Evolutionary conservation across 2,888 invertebrate genomes (phyloP), one percentile per base, ranked within the genome.

Genomic region (Portevinia maculata): DNA sequence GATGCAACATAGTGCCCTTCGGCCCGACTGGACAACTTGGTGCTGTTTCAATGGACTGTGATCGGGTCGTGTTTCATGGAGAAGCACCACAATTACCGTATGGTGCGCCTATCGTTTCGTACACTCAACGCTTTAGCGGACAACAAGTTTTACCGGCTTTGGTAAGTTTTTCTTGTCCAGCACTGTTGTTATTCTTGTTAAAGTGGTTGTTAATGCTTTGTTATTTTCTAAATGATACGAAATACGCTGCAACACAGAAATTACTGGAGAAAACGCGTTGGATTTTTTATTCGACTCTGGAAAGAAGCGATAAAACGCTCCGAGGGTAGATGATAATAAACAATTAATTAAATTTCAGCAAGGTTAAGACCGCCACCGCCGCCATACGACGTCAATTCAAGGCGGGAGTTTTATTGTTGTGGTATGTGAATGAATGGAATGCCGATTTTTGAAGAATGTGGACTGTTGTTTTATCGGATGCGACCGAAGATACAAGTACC

Each of bases 111-210:
- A 94, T 97, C 78, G 93, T 95, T 57, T 93, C 95, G 7, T 96
- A 96, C 90, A 94, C 94, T 73, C 97, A 97, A 89, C 92, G 94
- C 85, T 93, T 94, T 91, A 94, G 95, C 84, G 97, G 97, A 0
- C 94, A 96, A 86, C 97, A 97, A 89, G 93, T 94, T 67, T 91
- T 97, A 84, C 96, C 97, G 3, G 93, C 94, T 28, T 95, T 95
- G 92, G 94, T 95, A 86, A 88, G 88, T 84, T 70, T 62, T 70
- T 84, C 13, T 59, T 55, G 28, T 13, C 24, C 52, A 34, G 30
- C 19, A 57, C 30, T 65, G 28, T 32, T 24, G 30, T n/a, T 65
- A 19, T 30, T 62, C 30, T 32, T 24, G 37, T 48, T 24, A 17
- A 19, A 19, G 39, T 39, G 57, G 19, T 37, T 53, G 37, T 44